phyloP scores from a whole-genome alignment of 2,888 invertebrate species.

The Danaus chrysippus region DNA sequence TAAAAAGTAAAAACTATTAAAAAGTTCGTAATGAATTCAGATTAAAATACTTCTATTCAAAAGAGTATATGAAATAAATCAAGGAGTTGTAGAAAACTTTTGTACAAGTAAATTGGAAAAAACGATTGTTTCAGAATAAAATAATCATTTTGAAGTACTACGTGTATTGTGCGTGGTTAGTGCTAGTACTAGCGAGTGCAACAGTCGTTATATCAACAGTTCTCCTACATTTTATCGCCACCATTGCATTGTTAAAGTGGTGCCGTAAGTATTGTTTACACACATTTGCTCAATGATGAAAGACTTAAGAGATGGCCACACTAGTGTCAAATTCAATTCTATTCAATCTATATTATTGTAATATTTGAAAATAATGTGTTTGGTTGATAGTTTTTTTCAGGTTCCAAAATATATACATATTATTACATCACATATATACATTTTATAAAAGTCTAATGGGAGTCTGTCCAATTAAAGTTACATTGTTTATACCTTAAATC shows the following conservation, averaged over 20 bases:
- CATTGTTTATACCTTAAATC: too few species aligned
- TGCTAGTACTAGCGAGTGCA: slow-evolving; percentile 42
- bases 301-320: too few species aligned
- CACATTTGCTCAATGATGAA: neutral
- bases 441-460: too few species aligned
- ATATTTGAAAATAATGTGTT: too few species aligned
- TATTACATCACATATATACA: neutral
- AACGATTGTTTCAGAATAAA: slow-evolving; percentile 51
- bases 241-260: slow-evolving; percentile 56
- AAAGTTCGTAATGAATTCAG: too few species aligned
- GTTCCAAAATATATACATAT: neutral
- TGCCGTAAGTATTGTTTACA: slow-evolving; percentile 55
- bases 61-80: too few species aligned
- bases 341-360: too few species aligned
- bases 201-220: slow-evolving; percentile 56
- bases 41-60: too few species aligned
- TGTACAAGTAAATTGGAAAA: neutral
- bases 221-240: slow-evolving; percentile 57
- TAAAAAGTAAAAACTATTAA: too few species aligned
- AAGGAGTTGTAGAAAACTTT: neutral
- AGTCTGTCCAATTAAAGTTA: too few species aligned
- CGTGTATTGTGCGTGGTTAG: slow-evolving; percentile 50
- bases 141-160: slow-evolving; percentile 49
- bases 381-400: too few species aligned
- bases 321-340: too few species aligned